Percentiles rank a stretch among this genome's conserved stretches.
Conservation (phyloP, 2,113 vertebrate genomes). For the Hemicordylus capensis region DNA sequence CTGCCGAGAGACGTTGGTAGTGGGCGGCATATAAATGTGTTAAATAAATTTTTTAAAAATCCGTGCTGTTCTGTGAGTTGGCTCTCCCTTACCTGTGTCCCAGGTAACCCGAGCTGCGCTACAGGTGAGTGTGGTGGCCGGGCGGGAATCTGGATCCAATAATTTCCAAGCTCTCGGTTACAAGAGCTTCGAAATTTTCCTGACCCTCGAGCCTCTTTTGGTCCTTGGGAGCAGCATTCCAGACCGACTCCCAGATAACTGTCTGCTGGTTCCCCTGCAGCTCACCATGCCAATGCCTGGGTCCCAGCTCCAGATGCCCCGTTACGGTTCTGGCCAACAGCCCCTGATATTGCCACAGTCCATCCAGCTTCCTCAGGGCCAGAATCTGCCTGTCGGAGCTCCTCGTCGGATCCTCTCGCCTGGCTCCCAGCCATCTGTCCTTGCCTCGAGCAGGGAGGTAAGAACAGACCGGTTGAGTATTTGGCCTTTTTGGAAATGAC, state of each 20-base stretch:
- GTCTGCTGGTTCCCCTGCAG: constrained; percentile 69
- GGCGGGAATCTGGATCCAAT: too few relatives aligned
- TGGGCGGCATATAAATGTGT: too few relatives aligned
- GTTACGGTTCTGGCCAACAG: constrained; percentile 95
- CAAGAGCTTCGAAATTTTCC: too few relatives aligned
- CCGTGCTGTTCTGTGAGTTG: too few relatives aligned
- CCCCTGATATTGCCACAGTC: constrained; percentile 95
- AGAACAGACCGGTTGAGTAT: constrained; percentile 30
- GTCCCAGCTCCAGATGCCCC: constrained; percentile 88
- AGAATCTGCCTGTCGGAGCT: constrained; percentile 91
- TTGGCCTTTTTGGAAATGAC: neutral
- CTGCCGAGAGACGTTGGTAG: too few relatives aligned
- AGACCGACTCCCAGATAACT: too few relatives aligned
- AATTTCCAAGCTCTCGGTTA: too few relatives aligned
- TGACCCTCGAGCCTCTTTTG: neutral
- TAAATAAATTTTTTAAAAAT: too few relatives aligned
- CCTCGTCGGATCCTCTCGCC: constrained; percentile 91
- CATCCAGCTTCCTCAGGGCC: constrained; percentile 95
- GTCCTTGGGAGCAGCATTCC: neutral
- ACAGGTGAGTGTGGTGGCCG: too few relatives aligned
- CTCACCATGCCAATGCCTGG: constrained; percentile 96
- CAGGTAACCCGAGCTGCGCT: too few relatives aligned
- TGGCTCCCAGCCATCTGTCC: constrained; percentile 87
- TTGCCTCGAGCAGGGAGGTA: constrained; percentile 91
- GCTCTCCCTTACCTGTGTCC: too few relatives aligned